These are phyloP conservation scores for Pseudochaenichthys georgianus DNA, from an alignment of 2,797 vertebrate genomes.

Conservation along the genomic window DNA sequence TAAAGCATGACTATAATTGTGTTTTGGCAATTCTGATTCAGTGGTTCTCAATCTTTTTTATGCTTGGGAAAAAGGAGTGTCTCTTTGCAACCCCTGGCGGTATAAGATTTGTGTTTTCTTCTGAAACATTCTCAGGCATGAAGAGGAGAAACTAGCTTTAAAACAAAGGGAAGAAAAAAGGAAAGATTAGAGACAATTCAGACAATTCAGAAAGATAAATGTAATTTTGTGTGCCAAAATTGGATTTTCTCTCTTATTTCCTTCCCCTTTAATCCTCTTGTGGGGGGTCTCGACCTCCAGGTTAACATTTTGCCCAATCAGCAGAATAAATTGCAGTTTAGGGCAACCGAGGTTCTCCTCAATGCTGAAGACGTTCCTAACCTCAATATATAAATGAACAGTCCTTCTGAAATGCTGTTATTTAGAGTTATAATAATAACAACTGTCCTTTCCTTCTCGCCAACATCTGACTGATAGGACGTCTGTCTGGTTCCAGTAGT, in stretches of 20 bases:
- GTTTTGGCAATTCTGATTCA: neutral
- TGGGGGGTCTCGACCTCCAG: neutral
- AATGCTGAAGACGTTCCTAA: neutral
- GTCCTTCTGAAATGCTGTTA: neutral
- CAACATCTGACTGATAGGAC: neutral
- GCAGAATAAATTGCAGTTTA: slow-evolving; percentile 4
- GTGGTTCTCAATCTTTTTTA: neutral
- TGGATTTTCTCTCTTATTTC: slow-evolving; percentile 10
- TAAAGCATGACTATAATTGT: neutral
- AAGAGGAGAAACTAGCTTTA: neutral
- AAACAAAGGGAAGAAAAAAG: neutral
- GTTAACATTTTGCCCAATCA: slow-evolving; percentile 7
- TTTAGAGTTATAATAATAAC: neutral
- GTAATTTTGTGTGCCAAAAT: neutral
- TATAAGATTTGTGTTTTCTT: neutral
- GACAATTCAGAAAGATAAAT: neutral
- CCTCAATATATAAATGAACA: neutral
- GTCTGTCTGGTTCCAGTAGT: slow-evolving; percentile 14
- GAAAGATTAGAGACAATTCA: neutral
- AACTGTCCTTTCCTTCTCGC: neutral
- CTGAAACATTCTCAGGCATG: neutral
- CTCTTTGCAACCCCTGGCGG: neutral
- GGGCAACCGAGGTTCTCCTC: neutral
- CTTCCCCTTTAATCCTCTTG: neutral
- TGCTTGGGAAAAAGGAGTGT: neutral